Evolutionary conservation across 2,888 invertebrate genomes (phyloP), one percentile per base, ranked within the genome.

Genomic region (Drosophila niveifrons): DNA sequence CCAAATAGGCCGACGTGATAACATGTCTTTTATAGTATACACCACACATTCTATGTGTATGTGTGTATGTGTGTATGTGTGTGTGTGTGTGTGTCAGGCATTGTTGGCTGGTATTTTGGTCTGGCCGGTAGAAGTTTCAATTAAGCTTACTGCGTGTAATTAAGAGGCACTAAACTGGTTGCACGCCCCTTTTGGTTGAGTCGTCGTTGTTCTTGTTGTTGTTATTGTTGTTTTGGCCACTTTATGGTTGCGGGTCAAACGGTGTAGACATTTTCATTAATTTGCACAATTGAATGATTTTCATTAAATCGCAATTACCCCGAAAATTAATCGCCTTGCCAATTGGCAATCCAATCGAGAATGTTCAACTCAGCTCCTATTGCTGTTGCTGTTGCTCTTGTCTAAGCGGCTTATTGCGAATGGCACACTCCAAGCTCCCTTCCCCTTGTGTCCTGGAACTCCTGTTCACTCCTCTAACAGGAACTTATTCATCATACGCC

Each of bases 221-320:
- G 23, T 23, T 23, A 6, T 23, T 23, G 23, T 23, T 23, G 23
- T 23, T 23, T 23, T 72, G 76, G 72, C 72, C 68, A 65, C 64
- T 73, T 75, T 65, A 73, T 73, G 73, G 76, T 47, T 57, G 46
- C 11, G 56, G 50, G 57, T 50, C 58, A 76, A 75, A 62, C 77
- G 46, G 65, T 61, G 73, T 59, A 56, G 68, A 81, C 76, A 72
- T 86, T 80, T 80, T 71, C 80, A 86, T 81, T 83, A 81, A 86
- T 86, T 86, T 84, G 73, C 66, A 67, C 87, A 84, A 82, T 82
- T 82, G 82, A 84, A 84, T 84, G 82, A 70, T 78, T 83, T 87
- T 82, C 84, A 84, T 87, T 87, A 80, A 82, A 78, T 72, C 78
- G 69, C 76, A 80, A 84, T 84, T 84, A 84, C 64, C 66, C 86